Evolutionary conservation across 1,140 invertebrate species (phyloP).

Genomic region (Philopotamus ludificatus): DNA sequence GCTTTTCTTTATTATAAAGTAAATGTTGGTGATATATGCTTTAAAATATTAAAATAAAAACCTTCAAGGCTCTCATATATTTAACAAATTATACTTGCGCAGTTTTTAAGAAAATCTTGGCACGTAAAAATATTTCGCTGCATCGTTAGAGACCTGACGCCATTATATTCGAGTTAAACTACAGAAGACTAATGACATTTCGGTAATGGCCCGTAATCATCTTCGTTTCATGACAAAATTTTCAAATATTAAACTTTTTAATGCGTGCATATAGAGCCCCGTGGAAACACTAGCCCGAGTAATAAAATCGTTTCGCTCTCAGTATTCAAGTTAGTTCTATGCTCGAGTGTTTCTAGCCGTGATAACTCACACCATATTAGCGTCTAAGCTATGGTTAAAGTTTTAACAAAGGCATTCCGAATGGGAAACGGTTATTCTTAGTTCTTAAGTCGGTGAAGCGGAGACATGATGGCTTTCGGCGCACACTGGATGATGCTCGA

Average conservation of each 20-base stretch:
- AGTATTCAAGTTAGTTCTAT: neutral
- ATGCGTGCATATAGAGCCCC: too few relatives aligned
- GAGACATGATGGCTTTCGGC: constrained; percentile 7
- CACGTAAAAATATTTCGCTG: constrained; percentile 10
- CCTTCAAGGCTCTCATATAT: too few relatives aligned
- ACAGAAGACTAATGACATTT: constrained; percentile 27
- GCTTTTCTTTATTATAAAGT: too few relatives aligned
- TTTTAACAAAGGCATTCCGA: constrained; percentile 34
- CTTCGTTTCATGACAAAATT: constrained; percentile 17
- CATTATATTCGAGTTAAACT: constrained; percentile 34
- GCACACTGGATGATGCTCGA: neutral
- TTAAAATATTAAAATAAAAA: too few relatives aligned
- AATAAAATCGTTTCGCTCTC: constrained; percentile 6
- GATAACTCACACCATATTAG: constrained; percentile 33
- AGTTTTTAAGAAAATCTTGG: too few relatives aligned
- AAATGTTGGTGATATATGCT: too few relatives aligned
- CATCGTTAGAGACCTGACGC: constrained; percentile 24
- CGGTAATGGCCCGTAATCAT: constrained; percentile 29
- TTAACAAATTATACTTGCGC: too few relatives aligned
- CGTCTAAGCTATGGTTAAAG: constrained; percentile 14
- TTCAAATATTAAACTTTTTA: constrained; percentile 27
- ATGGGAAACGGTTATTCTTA: constrained; percentile 36
- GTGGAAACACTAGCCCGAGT: too few relatives aligned
- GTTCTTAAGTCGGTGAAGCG: constrained; percentile 33
- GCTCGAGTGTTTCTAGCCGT: neutral